Evolutionary conservation across 2,113 vertebrate genomes (phyloP).

Genomic region (Phalacrocorax pelagicus): DNA sequence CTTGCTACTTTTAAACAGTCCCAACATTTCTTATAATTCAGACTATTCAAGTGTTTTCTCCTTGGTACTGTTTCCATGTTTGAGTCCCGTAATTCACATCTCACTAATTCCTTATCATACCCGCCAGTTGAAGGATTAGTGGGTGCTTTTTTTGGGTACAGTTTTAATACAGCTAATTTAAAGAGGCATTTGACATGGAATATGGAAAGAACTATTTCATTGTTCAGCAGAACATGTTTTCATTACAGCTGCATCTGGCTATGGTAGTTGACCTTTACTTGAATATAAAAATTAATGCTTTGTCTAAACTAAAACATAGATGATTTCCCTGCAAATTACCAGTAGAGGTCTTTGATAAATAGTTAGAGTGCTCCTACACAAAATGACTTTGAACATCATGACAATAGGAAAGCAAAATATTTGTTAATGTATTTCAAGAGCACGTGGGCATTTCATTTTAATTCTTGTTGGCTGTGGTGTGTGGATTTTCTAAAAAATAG

Average conservation of each 20-base stretch:
- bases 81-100: background rate
- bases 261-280: slow-evolving; percentile 37
- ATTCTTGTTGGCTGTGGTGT: background rate
- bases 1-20: background rate
- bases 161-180: background rate
- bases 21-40: background rate
- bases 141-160: background rate
- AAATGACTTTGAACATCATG: background rate
- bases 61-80: background rate
- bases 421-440: background rate
- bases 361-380: background rate
- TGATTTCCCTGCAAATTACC: slow-evolving; percentile 4
- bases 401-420: background rate
- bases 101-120: background rate
- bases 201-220: background rate
- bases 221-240: background rate
- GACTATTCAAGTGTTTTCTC: background rate
- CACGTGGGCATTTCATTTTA: background rate
- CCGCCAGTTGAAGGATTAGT: background rate
- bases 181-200: background rate
- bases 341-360: background rate
- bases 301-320: slow-evolving; percentile 24
- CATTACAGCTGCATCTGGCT: slow-evolving; percentile 2
- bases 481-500: background rate
- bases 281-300: slow-evolving; percentile 44